Evolutionary conservation across 2,888 invertebrate species (phyloP), one percentile per base, ranked within the genome.

Genomic region (Dryocosmus kuriphilus): DNA sequence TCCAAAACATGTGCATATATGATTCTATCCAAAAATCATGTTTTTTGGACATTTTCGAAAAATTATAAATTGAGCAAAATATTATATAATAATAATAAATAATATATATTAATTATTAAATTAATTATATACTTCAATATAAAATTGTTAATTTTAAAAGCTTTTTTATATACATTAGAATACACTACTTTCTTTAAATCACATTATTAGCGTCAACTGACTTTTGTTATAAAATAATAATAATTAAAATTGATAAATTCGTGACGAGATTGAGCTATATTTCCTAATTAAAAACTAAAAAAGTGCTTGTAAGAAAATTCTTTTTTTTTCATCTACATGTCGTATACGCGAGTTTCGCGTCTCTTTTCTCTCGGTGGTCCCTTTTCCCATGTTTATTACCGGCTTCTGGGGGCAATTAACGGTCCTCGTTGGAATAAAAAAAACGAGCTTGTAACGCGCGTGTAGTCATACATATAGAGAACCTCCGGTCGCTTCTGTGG

Each of bases 381-480:
- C 78, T 76, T 74, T 77, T 74, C 74, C 51, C 65, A 41, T 81
- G 81, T 83, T 84, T 85, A 83, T 81, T 84, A 80, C 80, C 80
- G 76, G 78, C 82, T 81, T 80, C 79, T 82, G 81, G 83, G 80
- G 77, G 83, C 82, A 84, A 85, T 85, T 83, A 83, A 85, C 83
- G 81, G 80, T 76, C 76, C 80, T 63, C 78, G 80, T 78, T 79
- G 76, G 76, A 84, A 84, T 82, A 82, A 84, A 85, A 83, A 80
- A 83, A 84, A 78, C 62, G 61, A 6, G 38, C 74, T 77, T 62
- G 77, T 77, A 74, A 35, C 65, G 27, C 67, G 65, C 71, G 77
- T 57, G 41, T 73, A 63, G 65, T 46, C 27, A 55, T 73, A 71
- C 74, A 61, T 75, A 74, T 60, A 57, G 63, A 67, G 76, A 76